Percentiles rank a stretch among this genome's conserved stretches.
Evolutionary conservation across 1,140 invertebrate genomes (phyloP).

Genomic region (Apis laboriosa): DNA sequence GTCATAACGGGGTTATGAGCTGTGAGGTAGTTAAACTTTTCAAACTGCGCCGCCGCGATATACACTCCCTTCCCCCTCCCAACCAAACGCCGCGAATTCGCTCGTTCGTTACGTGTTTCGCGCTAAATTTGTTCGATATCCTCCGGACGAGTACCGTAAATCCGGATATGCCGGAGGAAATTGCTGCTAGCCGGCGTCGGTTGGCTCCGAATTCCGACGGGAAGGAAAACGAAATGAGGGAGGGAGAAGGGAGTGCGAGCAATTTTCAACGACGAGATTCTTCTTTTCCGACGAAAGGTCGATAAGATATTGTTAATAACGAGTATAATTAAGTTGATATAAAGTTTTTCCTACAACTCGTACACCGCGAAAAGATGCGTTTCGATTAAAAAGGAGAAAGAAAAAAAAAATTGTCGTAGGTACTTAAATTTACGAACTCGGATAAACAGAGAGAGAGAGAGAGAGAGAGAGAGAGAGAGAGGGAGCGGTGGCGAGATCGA

Average conservation of each 20-base stretch:
- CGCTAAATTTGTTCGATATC: conserved; percentile 74
- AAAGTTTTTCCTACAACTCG: background rate
- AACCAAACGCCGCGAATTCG: conserved; percentile 24
- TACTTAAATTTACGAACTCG: background rate
- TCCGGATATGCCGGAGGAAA: conserved; percentile 67
- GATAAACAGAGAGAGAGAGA: no score
- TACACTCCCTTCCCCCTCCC: conserved; percentile 6
- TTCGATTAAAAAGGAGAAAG: background rate
- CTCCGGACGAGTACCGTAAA: conserved; percentile 61
- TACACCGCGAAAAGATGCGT: no score
- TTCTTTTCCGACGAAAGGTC: conserved; percentile 31
- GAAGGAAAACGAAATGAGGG: conserved; percentile 36
- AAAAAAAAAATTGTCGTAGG: background rate
- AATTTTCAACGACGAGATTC: conserved; percentile 30
- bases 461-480: no score
- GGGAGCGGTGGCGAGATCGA: no score
- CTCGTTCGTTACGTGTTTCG: conserved; percentile 74
- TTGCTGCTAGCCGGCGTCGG: conserved; percentile 58
- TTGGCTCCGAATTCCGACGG: conserved; percentile 39
- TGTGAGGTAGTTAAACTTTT: conserved; percentile 78
- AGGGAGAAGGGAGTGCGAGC: background rate
- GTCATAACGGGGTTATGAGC: conserved; percentile 76
- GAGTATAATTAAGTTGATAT: background rate
- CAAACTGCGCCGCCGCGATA: conserved; percentile 61
- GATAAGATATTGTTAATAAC: background rate